Conservation (phyloP, 2,888 invertebrate genomes). For the Apeira syringaria region DNA sequence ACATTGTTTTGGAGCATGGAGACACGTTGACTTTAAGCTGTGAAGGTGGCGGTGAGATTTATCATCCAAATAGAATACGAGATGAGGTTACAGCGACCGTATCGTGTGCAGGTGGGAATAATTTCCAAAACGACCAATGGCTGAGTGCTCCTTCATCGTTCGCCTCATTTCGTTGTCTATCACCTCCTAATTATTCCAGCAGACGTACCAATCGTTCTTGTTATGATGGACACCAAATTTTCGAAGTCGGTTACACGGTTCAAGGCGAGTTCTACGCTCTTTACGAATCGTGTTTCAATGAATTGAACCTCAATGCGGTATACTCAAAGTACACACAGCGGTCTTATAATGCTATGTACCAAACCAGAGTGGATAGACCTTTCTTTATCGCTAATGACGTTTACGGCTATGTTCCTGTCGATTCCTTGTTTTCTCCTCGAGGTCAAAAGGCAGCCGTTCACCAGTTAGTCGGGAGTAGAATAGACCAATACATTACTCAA, state of each 20-base stretch:
- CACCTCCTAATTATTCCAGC: conserved; percentile 53
- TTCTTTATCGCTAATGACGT: conserved; percentile 57
- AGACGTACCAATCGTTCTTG: conserved; percentile 56
- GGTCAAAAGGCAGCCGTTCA: conserved; percentile 55
- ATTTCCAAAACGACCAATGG: conserved; percentile 62
- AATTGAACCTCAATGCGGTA: conserved; percentile 44
- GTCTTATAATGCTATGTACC: conserved; percentile 66
- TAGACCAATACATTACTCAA: conserved; percentile 65
- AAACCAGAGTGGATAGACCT: conserved; percentile 62
- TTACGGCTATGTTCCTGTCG: conserved; percentile 52
- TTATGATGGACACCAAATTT: conserved; percentile 49
- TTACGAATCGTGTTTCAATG: conserved; percentile 70
- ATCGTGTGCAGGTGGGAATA: conserved; percentile 53
- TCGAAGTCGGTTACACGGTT: conserved; percentile 68
- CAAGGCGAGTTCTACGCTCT: conserved; percentile 54
- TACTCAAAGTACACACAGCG: conserved; percentile 71
- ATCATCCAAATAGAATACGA: conserved; percentile 49
- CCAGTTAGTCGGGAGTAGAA: conserved; percentile 47
- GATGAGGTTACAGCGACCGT: conserved; percentile 47
- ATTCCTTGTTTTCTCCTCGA: conserved; percentile 56
- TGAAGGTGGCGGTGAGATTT: conserved; percentile 46
- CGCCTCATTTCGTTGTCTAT: conserved; percentile 47
- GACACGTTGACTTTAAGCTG: conserved; percentile 63
- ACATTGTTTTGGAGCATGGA: conserved; percentile 53
- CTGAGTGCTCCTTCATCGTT: conserved; percentile 51